Base-by-base conservation (phyloP, 2,888 invertebrate species). In the Leptopilina syphax region DNA sequence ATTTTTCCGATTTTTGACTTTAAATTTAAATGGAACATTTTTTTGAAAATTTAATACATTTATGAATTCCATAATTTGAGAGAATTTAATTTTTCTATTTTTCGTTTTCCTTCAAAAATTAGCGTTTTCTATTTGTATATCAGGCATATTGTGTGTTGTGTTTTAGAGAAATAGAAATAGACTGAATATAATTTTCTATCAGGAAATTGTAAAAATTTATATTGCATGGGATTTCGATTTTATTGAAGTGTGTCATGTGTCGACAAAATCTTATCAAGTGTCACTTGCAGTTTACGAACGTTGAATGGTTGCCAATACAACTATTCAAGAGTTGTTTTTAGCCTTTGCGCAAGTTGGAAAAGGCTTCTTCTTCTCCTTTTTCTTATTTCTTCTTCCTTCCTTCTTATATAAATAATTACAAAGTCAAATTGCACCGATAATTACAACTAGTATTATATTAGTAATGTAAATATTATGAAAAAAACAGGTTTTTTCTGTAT, bases 371-470 rank as follows among this genome's bases (percentile, higher is more conserved):
- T 63, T 63, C 63, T 34, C 4, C 27, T 27, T 34, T 34, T 34
- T 34, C 34, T 34, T 34, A 34, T 34, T 34, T 34, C 34, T 34
- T 34, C 34, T 24, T 50, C 9, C 24, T 60, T 60, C 24, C 24
- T 63, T 63, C 63, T 63, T 63, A 63, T 63, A 63, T 63, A 63
- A 63, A 63, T 63, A 63, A 63, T 63, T 63, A 63, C 63, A 63
- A 63, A 63, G 63, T 63, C 63, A 63, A 63, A 24, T 63, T 63
- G 63, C 24, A 63, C 9, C 7, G 50, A 50, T 63, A 63, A 63
- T 63, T 63, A 18, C 63, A 34, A 63, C n/a, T 24, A 63, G n/a
- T 63, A 63, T 63, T 63, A 63, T 63, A 63, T 63, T 63, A 63
- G n/a, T 63, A 63, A 63, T 63, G 63, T 63, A 63, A 63, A 63